Evolutionary conservation across 2,797 vertebrate genomes (phyloP), one percentile per base, ranked within the genome.

Genomic region (Pogonophryne albipinna): DNA sequence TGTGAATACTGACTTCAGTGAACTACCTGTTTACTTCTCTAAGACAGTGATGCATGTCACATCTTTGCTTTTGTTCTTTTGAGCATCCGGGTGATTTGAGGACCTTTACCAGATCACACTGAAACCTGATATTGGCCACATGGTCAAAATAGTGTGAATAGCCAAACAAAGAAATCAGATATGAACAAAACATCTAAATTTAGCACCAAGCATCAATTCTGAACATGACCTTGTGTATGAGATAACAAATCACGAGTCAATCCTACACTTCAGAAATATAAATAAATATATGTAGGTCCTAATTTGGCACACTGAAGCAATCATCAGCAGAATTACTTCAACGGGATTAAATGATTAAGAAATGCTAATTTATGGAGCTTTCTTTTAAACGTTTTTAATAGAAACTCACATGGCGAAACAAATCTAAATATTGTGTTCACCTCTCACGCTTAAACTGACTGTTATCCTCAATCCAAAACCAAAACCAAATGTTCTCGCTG

Each of bases 401-500:
- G 10, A 61, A 65, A 69, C 19, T 51, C 5, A 7, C 2, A n/a
- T 12, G 23, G 41, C 34, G 2, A 19, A 11, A 64, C 2, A 6
- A 53, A 50, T 62, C 14, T 6, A 27, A 55, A 71, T 23, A 56
- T 19, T 38, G 10, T n/a, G 17, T 66, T 76, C 12, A 59, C 6
- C 23, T 23, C 0, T 62, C 27, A 73, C 13, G 59, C 31, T 71
- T 15, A 69, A 70, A 61, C 6, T 47, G 34, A 58, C 19, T 17
- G 6, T 57, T 27, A 56, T 53, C 47, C 20, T 65, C 16, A 41
- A 23, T 11, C 17, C 44, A 51, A 49, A 38, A 79, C 71, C 31
- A 61, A 53, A 44, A 7, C 7, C 14, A 56, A 45, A 31, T 75
- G 73, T 59, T 61, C 49, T 73, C 19, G 41, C 16, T 62, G 66